Conservation (phyloP, 1,140 invertebrate species). For the Zaprionus taronus region DNA sequence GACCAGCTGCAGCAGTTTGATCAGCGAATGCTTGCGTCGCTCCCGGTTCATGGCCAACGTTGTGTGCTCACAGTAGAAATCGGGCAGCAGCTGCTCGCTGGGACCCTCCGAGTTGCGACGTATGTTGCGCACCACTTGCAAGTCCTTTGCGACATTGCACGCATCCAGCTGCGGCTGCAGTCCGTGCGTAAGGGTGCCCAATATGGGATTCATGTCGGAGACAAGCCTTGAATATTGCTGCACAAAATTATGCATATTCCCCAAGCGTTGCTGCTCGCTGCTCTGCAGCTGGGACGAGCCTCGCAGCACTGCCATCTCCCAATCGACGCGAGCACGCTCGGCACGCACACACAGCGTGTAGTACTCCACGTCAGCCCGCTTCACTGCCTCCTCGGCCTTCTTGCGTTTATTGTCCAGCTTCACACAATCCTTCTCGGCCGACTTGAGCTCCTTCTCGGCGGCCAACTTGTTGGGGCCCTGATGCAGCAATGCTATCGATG, state of each 20-base stretch:
- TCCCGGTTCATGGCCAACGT: conserved; percentile 97
- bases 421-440: conserved; percentile 86
- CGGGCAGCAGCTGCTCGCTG: conserved; percentile 93
- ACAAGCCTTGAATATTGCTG: conserved; percentile 92
- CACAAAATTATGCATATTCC: conserved; percentile 91
- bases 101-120: conserved; percentile 85
- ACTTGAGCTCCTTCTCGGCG: conserved; percentile 83
- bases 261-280: conserved; percentile 95
- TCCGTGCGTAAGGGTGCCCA: conserved; percentile 85
- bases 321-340: conserved; percentile 95
- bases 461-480: conserved; percentile 79
- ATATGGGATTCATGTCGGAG: conserved; percentile 90
- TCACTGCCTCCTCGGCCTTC: conserved; percentile 95
- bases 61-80: conserved; percentile 97
- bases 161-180: conserved; percentile 76
- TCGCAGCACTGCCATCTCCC: conserved; percentile 94
- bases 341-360: conserved; percentile 95
- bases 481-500: conserved; percentile 85
- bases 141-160: conserved; percentile 82
- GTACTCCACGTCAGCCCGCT: conserved; percentile 96
- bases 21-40: conserved; percentile 92
- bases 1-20: conserved; percentile 92
- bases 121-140: conserved; percentile 82
- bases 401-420: conserved; percentile 94
- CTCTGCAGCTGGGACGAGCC: conserved; percentile 91